Evolutionary conservation across 2,113 vertebrate species (phyloP), one percentile per base, ranked within the genome.

Genomic region (Mirounga angustirostris): DNA sequence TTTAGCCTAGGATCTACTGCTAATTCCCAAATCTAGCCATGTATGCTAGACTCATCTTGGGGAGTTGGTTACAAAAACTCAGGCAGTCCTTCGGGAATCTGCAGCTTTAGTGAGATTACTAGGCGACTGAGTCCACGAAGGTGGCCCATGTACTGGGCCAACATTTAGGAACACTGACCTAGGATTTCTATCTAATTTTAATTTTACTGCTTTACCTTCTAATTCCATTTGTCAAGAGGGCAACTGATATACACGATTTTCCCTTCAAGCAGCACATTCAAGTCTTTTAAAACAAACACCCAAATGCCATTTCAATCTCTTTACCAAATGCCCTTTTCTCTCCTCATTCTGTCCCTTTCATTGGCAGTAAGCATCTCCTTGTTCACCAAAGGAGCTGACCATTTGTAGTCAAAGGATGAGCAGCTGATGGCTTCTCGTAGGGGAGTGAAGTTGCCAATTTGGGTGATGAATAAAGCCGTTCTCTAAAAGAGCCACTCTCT

Each of bases 271-370:
- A 11, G 15, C 21, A 71, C 73, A 24, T 1, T 26, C 21, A 43
- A 79, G 1, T 83, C 33, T 97, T 71, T 93, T 97, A n/a, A 95
- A 93, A 67, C 24, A 89, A 67, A 40, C 10, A 5, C 46, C 69
- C 73, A 76, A 76, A 54, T 67, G 80, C 43, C 22, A 21, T 74
- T 89, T 36, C 11, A 40, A 19, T 80, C 50, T 93, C 90, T 81
- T 91, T 50, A 8, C 18, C 67, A 33, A 65, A 8, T 28, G 40
- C 28, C 79, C 69, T 80, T 76, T 80, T 26, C 30, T 67, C 4
- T 13, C 28, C 18, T 87, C 56, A 61, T 89, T 80, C 81, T 87
- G 54, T 46, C n/a, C 73, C 26, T 8, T 26, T 86, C 21, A 50
- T 7, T 61, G 28, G 22, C 58, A 54, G 50, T 59, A 61, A 40